A percentile compares a stretch with the other conserved stretches of the same genome.
These are phyloP conservation scores for Chaenocephalus aceratus DNA, from an alignment of 2,113 vertebrate species.

Conservation along the genomic window DNA sequence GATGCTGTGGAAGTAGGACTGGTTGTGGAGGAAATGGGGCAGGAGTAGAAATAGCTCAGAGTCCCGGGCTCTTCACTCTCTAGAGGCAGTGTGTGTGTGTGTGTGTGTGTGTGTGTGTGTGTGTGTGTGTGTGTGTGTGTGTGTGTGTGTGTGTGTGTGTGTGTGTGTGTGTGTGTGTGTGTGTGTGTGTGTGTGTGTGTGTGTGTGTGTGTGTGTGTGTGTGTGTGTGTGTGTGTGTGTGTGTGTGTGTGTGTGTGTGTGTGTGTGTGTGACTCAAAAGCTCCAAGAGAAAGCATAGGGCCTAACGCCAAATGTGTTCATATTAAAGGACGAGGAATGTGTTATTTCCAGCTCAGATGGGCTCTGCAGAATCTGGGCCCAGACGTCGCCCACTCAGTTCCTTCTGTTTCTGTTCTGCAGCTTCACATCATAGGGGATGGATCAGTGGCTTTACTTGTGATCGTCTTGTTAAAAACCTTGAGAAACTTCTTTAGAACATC, in stretches of 20 bases:
- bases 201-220: slow-evolving; percentile 9
- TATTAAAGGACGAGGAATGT: slow-evolving; percentile 86
- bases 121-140: not conserved
- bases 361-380: slow-evolving; percentile 88
- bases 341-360: slow-evolving; percentile 88
- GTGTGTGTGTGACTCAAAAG: slow-evolving; percentile 28
- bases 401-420: slow-evolving; percentile 55
- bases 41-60: slow-evolving; percentile 73
- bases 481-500: slow-evolving; percentile 16
- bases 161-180: no score
- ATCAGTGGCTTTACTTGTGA: slow-evolving; percentile 15
- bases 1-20: slow-evolving; percentile 65
- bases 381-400: slow-evolving; percentile 73
- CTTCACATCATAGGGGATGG: slow-evolving; percentile 28
- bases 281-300: slow-evolving; percentile 85
- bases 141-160: no score
- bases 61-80: slow-evolving; percentile 51
- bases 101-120: no score
- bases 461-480: slow-evolving; percentile 14
- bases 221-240: no score
- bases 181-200: slow-evolving; percentile 31
- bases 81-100: slow-evolving; percentile 36
- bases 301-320: slow-evolving; percentile 85
- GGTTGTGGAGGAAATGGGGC: slow-evolving; percentile 73
- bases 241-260: slow-evolving; percentile 15